Evolutionary conservation across 37 sponge, comb jelly and placozoan species (phyloP), one percentile per base, ranked within the genome.

Genomic region (Theonella swinhoei): DNA sequence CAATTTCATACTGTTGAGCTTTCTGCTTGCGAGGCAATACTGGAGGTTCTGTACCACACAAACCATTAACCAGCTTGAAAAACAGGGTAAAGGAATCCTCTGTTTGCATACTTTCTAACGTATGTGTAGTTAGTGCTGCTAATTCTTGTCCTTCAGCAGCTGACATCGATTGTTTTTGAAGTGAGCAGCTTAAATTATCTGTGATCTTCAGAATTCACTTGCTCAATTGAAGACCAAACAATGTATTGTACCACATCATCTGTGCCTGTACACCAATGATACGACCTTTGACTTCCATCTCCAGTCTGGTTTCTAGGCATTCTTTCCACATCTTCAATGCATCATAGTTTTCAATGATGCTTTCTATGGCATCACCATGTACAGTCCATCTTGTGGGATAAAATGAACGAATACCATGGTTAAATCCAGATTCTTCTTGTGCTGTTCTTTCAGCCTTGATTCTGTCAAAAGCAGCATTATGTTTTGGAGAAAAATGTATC

Each of bases 261-360:
- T 80, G 89, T 23, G 78, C 28, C 34, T 81, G 35, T 29, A 84
- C 85, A 40, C 88, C 92, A 70, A 92, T 83, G 1, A 88, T 80
- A 35, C 93, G 37, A 17, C 82, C 89, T 84, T 88, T 92, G 1
- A 85, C 89, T 69, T 92, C 89, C 22, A 89, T 86, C 20, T 84
- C 89, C 28, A n/a, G n/a, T n/a, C n/a, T n/a, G n/a, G n/a, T n/a
- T 43, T 88, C 82, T 35, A 92, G 77, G 59, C 86, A 88, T 42
- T 92, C 83, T 59, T 88, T 79, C 86, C 93, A 92, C n/a, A 90
- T 72, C 30, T 76, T 11, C 25, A 80, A 33, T 30, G 67, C 31
- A 23, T 43, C 29, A 37, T 87, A 87, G 41, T 87, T 87, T 26
- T 74, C 76, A 19, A 87, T 64, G 24, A 87, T 87, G 39, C 88